phyloP scores from a whole-genome alignment of 2,888 invertebrate genomes.

The Acanthococcus lagerstroemiae region DNA sequence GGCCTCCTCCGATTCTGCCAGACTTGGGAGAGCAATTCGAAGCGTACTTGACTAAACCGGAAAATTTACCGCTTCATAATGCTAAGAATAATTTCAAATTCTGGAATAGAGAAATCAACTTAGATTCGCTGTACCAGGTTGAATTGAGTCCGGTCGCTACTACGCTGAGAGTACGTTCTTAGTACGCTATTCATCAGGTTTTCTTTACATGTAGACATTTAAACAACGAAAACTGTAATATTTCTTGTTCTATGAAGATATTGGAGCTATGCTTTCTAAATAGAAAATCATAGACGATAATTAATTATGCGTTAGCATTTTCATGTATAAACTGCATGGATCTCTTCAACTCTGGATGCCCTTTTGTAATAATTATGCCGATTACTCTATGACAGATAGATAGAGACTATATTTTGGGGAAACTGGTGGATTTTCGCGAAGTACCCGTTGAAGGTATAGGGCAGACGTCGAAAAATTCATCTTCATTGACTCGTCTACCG shows the following conservation, averaged over 20 bases:
- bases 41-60: conserved; percentile 46
- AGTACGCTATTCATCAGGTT: too few relatives aligned
- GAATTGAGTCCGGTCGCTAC: conserved; percentile 47
- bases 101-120: conserved; percentile 50
- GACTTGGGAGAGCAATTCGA: conserved; percentile 54
- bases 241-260: too few relatives aligned
- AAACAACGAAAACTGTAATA: too few relatives aligned
- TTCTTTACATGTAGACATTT: too few relatives aligned
- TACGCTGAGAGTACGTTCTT: conserved; percentile 47
- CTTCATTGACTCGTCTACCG: conserved; percentile 70
- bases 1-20: conserved; percentile 55
- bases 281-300: too few relatives aligned
- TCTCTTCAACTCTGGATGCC: background rate
- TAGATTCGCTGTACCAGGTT: conserved; percentile 46
- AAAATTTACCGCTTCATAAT: conserved; percentile 61
- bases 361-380: background rate
- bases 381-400: background rate
- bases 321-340: too few relatives aligned
- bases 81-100: conserved; percentile 58
- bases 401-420: background rate
- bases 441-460: conserved; percentile 44
- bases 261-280: too few relatives aligned
- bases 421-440: conserved; percentile 52
- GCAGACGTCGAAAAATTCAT: conserved; percentile 57
- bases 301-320: too few relatives aligned